Base-by-base conservation (phyloP, 2,888 invertebrate species). In the Microctonus hyperodae region DNA sequence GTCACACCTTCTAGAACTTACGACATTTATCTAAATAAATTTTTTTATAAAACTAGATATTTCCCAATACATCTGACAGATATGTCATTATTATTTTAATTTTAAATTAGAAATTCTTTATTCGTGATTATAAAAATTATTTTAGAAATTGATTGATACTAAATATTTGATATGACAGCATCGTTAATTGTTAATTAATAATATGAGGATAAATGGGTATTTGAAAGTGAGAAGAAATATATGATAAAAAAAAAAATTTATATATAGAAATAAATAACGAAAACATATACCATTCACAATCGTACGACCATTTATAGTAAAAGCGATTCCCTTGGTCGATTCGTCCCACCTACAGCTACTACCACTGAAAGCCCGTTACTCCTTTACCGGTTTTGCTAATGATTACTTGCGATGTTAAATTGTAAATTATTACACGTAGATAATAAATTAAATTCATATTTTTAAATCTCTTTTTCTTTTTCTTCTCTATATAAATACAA, bases 311-410 rank as follows among this genome's bases (percentile, higher is more conserved):
- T 59, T 44, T 44, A 44, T 25, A 28, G 44, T 58, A 58, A 44
- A 44, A 50, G 28, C 50, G n/a, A 51, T 37, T 53, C 22, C 25
- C 35, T n/a, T 51, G n/a, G 25, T 16, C 7, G 4, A 16, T n/a
- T 44, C 20, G 44, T 1, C 5, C 44, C 44, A 44, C 44, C 44
- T 20, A 44, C 44, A 6, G 20, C 4, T 44, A 16, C 9, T 16
- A 44, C 44, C 4, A 7, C 16, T 44, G 16, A 20, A 44, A 20
- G 44, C 7, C 20, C 44, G 16, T 44, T 37, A 37, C 5, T n/a
- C 16, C 44, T 20, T 13, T 50, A 53, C 37, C 37, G 51, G 50
- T 61, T 61, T n/a, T 35, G 35, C 22, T 51, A 51, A 61, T 61
- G 35, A 51, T 53, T 25, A 22, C n/a, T 44, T 35, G 28, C n/a